These are phyloP conservation scores for Melanotaenia boesemani DNA, from an alignment of 2,797 vertebrate genomes.

Conservation along the genomic window DNA sequence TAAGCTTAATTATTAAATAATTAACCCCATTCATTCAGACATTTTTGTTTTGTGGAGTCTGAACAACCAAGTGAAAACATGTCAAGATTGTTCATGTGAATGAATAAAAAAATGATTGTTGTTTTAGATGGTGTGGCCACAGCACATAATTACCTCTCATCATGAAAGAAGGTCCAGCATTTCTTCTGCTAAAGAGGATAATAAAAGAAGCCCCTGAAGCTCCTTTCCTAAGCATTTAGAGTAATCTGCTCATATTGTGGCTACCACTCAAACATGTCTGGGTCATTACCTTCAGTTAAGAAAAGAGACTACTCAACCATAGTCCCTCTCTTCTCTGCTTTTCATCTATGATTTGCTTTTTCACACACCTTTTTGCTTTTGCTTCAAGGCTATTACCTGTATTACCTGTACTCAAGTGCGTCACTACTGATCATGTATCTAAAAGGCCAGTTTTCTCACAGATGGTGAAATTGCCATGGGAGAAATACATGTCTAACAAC, in stretches of 20 bases:
- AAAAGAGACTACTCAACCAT: too few relatives aligned
- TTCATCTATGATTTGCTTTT: constrained; percentile 24
- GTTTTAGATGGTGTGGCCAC: not conserved
- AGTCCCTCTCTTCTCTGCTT: constrained; percentile 2
- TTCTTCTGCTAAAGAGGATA: not conserved
- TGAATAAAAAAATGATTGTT: not conserved
- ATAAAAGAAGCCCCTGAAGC: not conserved
- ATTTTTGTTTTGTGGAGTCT: not conserved
- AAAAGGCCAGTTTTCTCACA: constrained; percentile 1
- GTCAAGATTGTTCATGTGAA: not conserved
- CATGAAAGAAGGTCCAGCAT: not conserved
- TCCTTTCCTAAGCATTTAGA: not conserved
- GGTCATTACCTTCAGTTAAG: too few relatives aligned
- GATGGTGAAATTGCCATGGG: not conserved
- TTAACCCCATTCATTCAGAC: not conserved
- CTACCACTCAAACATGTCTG: not conserved
- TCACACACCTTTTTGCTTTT: constrained; percentile 15
- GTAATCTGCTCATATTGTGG: not conserved
- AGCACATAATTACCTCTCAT: not conserved
- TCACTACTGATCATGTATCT: not conserved
- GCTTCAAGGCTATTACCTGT: not conserved
- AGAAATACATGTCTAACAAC: not conserved
- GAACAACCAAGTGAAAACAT: not conserved
- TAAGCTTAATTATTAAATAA: not conserved
- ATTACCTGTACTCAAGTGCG: not conserved